Evolutionary conservation across 2,113 vertebrate genomes (phyloP).

Genomic region (Lophius piscatorius): DNA sequence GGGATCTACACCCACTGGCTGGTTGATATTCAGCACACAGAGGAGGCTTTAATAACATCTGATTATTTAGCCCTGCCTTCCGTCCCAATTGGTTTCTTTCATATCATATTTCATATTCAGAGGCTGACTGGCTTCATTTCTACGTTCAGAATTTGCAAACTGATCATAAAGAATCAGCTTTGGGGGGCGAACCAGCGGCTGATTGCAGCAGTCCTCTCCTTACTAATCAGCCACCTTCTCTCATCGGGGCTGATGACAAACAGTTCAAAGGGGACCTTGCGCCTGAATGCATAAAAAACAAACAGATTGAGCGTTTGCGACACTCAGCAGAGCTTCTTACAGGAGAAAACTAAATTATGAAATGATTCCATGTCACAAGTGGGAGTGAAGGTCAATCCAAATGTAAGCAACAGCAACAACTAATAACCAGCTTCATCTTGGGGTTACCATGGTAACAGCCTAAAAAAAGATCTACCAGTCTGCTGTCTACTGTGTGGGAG

Average conservation of each 20-base stretch:
- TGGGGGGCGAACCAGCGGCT: slow-evolving; percentile 25
- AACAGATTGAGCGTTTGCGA: background rate
- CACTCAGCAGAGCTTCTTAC: background rate
- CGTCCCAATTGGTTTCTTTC: slow-evolving; percentile 12
- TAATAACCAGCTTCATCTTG: slow-evolving; percentile 24
- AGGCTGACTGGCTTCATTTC: background rate
- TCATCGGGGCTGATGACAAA: too few species aligned
- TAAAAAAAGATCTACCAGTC: slow-evolving; percentile 27
- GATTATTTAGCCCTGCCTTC: slow-evolving; percentile 35
- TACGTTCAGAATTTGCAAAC: slow-evolving; percentile 11
- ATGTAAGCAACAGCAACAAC: background rate
- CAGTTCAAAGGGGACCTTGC: background rate
- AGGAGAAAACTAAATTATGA: background rate
- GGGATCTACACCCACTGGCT: slow-evolving; percentile 7
- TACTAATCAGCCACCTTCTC: slow-evolving; percentile 21
- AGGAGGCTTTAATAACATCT: slow-evolving; percentile 28
- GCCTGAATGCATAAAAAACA: background rate
- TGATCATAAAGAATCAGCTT: slow-evolving; percentile 32
- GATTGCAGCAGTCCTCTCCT: slow-evolving; percentile 24
- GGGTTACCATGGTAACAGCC: slow-evolving; percentile 67
- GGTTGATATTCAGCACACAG: slow-evolving; percentile 37
- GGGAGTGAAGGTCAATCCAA: slow-evolving; percentile 5
- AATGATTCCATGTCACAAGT: background rate
- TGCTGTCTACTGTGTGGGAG: slow-evolving; percentile 42
- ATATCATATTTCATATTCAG: slow-evolving; percentile 6